Evolutionary conservation across 1,140 invertebrate genomes (phyloP), one percentile per base, ranked within the genome.

Genomic region (Hypothenemus hampei): DNA sequence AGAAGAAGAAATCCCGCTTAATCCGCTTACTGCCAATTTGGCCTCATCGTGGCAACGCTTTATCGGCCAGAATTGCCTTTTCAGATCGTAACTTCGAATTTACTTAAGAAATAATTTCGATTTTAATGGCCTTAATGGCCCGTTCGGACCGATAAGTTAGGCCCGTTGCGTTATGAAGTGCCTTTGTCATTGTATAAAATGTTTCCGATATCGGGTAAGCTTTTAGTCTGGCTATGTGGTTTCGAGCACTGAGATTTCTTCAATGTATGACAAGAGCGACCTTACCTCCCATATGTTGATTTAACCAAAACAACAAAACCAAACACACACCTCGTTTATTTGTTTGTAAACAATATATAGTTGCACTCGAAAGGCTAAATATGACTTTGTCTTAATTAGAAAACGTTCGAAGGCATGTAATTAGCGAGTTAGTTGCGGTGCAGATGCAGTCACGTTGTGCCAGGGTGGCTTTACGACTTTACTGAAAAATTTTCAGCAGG

Each of bases 11-110:
- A 47, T 40, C 36, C 33, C 24, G 36, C 20, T 48, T 57, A 57
- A 57, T 57, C 55, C 55, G 46, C 55, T 57, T 57, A 57, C 47
- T 57, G 55, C 55, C 55, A 57, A 57, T 57, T 57, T 57, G 55
- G 45, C 19, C 44, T 46, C 47, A 45, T 44, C 47, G 26, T 35
- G 47, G n/a, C 24, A 16, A 46, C 55, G 47, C 26, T 56, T 56
- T 56, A 56, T 56, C 55, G 31, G 39, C 26, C 55, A 19, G 47
- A 57, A 57, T 50, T 57, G 47, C 55, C 53, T 56, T 49, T 48
- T 48, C 37, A 46, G 53, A 49, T 57, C 55, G 55, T 57, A 57
- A 57, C 48, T 57, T 45, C 55, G 47, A 57, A 51, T 50, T 57
- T 57, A 57, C 55, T 57, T 57, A 57, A 57, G 55, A 51, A 57